phyloP scores from a whole-genome alignment of 2,888 invertebrate genomes.

The Zaprionus obscuricornis region DNA sequence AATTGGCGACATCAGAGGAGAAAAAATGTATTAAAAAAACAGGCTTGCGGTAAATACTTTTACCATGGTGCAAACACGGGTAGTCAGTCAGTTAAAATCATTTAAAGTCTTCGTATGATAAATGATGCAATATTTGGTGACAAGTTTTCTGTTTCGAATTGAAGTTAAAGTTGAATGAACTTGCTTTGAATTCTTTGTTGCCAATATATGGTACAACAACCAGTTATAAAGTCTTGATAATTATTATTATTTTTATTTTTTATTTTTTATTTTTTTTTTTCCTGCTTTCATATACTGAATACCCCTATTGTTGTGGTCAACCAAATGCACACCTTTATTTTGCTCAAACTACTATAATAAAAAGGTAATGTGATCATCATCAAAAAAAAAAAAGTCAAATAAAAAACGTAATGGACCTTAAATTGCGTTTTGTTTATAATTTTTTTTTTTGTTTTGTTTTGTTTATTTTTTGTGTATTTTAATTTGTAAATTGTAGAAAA shows the following conservation, averaged over 20 bases:
- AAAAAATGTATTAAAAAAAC: slow-evolving; percentile 21
- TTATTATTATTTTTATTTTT: neutral
- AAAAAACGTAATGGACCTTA: slow-evolving; percentile 29
- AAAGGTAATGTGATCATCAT: slow-evolving; percentile 29
- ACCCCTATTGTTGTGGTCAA: slow-evolving; percentile 28
- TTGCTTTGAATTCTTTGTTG: slow-evolving; percentile 22
- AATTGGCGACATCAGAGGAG: slow-evolving; percentile 32
- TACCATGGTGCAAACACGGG: slow-evolving; percentile 47
- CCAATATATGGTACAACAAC: neutral
- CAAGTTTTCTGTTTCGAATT: slow-evolving; percentile 7
- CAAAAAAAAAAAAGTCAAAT: slow-evolving; percentile 1
- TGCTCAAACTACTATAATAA: slow-evolving; percentile 21
- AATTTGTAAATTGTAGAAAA: no score
- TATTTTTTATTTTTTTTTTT: no score
- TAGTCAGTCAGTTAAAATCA: slow-evolving; percentile 36
- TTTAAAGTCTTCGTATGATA: no score
- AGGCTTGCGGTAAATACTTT: slow-evolving; percentile 36
- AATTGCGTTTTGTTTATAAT: slow-evolving; percentile 38
- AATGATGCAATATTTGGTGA: slow-evolving; percentile 20
- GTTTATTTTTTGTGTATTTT: slow-evolving; percentile 6
- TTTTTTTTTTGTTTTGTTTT: slow-evolving; percentile 9
- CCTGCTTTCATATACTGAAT: slow-evolving; percentile 4
- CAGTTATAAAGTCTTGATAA: no score
- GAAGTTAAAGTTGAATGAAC: slow-evolving; percentile 30
- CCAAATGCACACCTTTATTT: slow-evolving; percentile 42